phyloP scores from a whole-genome alignment of 92 coral and sea anemone genomes.

The Palythoa grandiflora region DNA sequence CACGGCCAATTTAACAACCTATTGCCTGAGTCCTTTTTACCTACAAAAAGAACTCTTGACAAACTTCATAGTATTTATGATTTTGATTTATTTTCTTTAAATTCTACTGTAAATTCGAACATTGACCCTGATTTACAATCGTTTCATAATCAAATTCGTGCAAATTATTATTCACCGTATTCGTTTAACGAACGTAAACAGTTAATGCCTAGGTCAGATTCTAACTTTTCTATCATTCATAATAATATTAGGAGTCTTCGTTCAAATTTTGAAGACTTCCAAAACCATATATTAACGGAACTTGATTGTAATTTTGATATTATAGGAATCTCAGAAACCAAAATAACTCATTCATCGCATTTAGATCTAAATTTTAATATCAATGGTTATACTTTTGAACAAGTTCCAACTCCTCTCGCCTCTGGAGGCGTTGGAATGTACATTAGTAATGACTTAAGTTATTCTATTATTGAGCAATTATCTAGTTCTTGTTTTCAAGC shows the following conservation, averaged over 20 bases:
- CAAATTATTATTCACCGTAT: slow-evolving; percentile 44
- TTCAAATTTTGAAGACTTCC: slow-evolving; percentile 46
- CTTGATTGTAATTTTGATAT: slow-evolving; percentile 38
- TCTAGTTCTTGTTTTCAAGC: slow-evolving; percentile 47
- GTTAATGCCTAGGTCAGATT: slow-evolving; percentile 46
- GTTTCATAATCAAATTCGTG: slow-evolving; percentile 45
- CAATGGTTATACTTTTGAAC: slow-evolving; percentile 46
- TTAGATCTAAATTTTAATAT: slow-evolving; percentile 40
- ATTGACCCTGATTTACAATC: slow-evolving; percentile 45
- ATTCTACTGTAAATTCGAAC: slow-evolving; percentile 45
- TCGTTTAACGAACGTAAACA: slow-evolving; percentile 48
- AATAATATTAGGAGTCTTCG: slow-evolving; percentile 46
- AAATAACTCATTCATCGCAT: slow-evolving; percentile 45
- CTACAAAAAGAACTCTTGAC: slow-evolving; percentile 40
- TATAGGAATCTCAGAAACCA: slow-evolving; percentile 42
- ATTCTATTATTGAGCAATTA: slow-evolving; percentile 42
- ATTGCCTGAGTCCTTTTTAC: slow-evolving; percentile 38
- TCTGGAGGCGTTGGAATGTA: slow-evolving; percentile 44
- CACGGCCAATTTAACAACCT: slow-evolving; percentile 41
- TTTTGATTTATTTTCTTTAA: slow-evolving; percentile 38
- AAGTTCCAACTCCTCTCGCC: slow-evolving; percentile 46
- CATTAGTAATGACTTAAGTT: slow-evolving; percentile 41
- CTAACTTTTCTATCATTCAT: slow-evolving; percentile 46
- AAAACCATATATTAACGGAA: slow-evolving; percentile 37
- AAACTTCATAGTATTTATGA: slow-evolving; percentile 38